These are phyloP conservation scores for Allobates femoralis DNA, from an alignment of 2,797 vertebrate species.

Conservation along the genomic window DNA sequence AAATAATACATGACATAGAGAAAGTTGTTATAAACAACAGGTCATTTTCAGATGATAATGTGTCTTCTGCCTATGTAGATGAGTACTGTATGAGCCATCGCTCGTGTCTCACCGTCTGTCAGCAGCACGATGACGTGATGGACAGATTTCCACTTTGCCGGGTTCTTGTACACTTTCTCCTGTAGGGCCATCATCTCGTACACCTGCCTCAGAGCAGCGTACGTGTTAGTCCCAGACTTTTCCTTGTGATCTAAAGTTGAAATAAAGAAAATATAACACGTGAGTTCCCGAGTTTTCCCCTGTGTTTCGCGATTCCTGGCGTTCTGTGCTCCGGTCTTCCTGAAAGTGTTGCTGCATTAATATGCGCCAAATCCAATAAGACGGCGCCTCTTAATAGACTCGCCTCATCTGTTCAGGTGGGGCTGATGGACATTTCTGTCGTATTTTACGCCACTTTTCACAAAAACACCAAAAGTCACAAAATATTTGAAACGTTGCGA, in stretches of 20 bases:
- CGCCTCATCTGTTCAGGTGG: no score
- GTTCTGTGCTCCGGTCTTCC: no score
- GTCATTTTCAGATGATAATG: no score
- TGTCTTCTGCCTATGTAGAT: background rate
- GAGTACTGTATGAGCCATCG: background rate
- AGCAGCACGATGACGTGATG: constrained; percentile 85
- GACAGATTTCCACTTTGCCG: constrained; percentile 75
- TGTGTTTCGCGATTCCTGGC: background rate
- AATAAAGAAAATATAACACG: background rate
- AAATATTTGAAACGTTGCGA: no score
- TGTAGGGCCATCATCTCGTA: constrained; percentile 72
- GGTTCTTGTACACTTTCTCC: background rate
- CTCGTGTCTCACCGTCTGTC: constrained; percentile 81
- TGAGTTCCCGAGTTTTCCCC: background rate
- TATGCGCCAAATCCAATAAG: no score
- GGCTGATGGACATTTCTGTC: no score
- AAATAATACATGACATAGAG: no score
- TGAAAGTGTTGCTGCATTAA: no score
- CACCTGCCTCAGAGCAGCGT: constrained; percentile 72
- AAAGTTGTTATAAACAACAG: no score
- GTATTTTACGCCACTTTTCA: no score
- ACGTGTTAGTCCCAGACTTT: constrained; percentile 82
- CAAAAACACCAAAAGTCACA: no score
- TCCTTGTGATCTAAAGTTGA: constrained; percentile 75
- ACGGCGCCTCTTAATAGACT: no score